Evolutionary conservation across 2,888 invertebrate genomes (phyloP), one percentile per base, ranked within the genome.

Genomic region (Tillus elongatus): DNA sequence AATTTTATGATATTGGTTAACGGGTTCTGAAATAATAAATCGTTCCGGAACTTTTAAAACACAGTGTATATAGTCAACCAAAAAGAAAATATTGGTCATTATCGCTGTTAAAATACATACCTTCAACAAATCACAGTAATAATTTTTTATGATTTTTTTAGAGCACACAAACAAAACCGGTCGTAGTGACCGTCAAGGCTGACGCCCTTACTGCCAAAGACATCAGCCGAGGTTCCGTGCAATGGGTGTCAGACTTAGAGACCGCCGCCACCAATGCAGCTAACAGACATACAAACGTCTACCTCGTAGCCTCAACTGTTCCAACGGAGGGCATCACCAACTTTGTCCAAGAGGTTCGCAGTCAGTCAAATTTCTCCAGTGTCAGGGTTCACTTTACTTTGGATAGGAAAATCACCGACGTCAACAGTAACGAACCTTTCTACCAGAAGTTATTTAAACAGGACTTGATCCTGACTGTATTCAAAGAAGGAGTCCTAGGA

Each of bases 381-480:
- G 43, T 61, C 3, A 47, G 56, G 37, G 48, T 60, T 37, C 60
- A 86, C 4, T 70, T 82, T 24, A 74, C 85, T 36, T 60, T 77
- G 42, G 79, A 79, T 47, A 56, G 55, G 36, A 56, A 71, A 43
- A 77, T 80, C 0, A 80, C 81, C 1, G 60, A 69, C 2, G 82
- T 86, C 47, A 74, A 77, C 44, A 62, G 75, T 2, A 68, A 75
- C 4, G 58, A 76, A 55, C 71, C 77, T 3, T 67, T 82, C 29
- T 84, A 82, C 57, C 68, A 72, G 30, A 66, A 71, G 3, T 80
- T 84, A 43, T 60, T 82, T 3, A 69, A 74, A 15, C 75, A 81
- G 50, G 86, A 91, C 59, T 63, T 96, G 42, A 77, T 80, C 2
- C 66, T 89, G 33, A 90, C 90, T 55, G 77, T 96, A 15, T 74